These are phyloP conservation scores for Ginglymostoma cirratum DNA, from an alignment of 2,113 vertebrate genomes.

Conservation along the genomic window DNA sequence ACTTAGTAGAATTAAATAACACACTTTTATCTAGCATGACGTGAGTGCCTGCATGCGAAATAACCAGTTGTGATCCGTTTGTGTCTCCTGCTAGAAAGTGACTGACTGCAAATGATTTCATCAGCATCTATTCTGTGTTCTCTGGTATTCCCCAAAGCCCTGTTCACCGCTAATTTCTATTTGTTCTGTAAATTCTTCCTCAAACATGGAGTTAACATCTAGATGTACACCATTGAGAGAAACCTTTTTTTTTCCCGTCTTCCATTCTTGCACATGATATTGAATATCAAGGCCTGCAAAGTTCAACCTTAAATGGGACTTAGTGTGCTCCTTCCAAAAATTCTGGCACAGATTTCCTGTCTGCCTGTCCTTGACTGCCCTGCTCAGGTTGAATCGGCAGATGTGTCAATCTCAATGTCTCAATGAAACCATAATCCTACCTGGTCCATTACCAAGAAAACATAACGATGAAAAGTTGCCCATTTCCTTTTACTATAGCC, in stretches of 20 bases:
- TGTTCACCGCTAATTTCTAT: neutral
- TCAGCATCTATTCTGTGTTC: neutral
- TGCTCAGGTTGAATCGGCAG: neutral
- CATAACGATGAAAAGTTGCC: neutral
- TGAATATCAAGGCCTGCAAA: neutral
- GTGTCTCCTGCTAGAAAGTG: neutral
- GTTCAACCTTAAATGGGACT: neutral
- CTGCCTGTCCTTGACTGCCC: neutral
- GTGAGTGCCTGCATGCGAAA: neutral
- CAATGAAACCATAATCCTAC: neutral
- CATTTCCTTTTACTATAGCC: neutral
- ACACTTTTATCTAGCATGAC: neutral
- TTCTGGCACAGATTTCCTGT: neutral
- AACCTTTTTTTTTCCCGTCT: neutral
- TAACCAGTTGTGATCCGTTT: neutral
- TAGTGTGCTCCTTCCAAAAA: neutral
- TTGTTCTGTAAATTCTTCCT: neutral
- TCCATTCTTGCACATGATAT: neutral
- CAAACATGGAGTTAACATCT: neutral
- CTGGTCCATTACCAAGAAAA: neutral
- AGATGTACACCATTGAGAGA: neutral
- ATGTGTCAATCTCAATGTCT: neutral
- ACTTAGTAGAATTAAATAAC: neutral
- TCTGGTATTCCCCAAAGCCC: neutral
- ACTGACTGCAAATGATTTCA: neutral